Evolutionary conservation across 37 sponge, comb jelly and placozoan species (phyloP).

Genomic region (Hormiphora californensis): DNA sequence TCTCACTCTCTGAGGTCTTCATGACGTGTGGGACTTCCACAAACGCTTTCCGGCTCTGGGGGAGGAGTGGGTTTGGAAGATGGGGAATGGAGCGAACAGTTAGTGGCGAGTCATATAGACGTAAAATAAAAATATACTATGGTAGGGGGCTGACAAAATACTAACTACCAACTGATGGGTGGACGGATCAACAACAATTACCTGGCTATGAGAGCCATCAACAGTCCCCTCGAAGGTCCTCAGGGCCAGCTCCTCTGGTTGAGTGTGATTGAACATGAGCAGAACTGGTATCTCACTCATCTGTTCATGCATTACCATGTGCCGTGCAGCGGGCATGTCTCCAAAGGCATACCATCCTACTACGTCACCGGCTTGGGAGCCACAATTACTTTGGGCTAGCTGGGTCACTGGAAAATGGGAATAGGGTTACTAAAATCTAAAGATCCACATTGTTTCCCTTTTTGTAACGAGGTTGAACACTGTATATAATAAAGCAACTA

Average conservation of each 20-base stretch:
- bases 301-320: not conserved
- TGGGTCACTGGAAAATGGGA: no score
- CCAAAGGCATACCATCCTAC: conserved; percentile 36
- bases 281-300: not conserved
- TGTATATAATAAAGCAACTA: no score
- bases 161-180: not conserved
- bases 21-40: not conserved
- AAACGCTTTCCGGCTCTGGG: not conserved
- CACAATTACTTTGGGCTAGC: no score
- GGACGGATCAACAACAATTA: not conserved
- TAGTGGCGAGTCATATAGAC: no score
- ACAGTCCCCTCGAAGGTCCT: not conserved
- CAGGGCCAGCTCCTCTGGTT: not conserved
- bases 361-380: not conserved
- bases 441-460: no score
- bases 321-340: not conserved
- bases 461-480: no score
- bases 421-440: no score
- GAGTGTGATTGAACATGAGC: not conserved
- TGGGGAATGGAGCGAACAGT: no score
- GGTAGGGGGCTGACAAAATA: no score
- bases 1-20: conserved; percentile 12
- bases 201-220: not conserved
- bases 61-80: no score
- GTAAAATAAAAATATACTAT: no score